Evolutionary conservation across 2,888 invertebrate genomes (phyloP).

Genomic region (Orthosia gracilis): DNA sequence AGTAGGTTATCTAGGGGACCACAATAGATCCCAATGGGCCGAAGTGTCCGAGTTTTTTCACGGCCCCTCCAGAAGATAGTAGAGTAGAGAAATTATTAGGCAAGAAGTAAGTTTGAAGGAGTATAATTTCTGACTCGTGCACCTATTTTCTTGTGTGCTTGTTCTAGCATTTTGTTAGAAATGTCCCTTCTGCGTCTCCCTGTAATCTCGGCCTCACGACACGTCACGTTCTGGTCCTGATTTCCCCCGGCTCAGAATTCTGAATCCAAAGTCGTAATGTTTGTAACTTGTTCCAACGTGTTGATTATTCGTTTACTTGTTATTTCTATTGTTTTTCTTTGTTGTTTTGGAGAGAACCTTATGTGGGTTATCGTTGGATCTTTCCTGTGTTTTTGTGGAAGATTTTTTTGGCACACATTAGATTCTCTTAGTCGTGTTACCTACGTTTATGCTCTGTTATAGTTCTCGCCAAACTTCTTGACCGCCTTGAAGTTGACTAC

Average conservation of each 20-base stretch:
- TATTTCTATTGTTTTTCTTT: conserved; percentile 51
- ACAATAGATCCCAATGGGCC: no score
- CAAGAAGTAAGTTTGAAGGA: not conserved
- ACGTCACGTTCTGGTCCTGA: conserved; percentile 58
- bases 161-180: not conserved
- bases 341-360: conserved; percentile 13
- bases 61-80: no score
- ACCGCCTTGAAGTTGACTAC: no score
- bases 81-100: no score
- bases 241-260: conserved; percentile 65
- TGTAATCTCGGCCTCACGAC: conserved; percentile 17
- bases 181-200: conserved; percentile 27
- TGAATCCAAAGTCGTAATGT: conserved; percentile 66
- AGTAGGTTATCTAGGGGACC: no score
- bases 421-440: not conserved
- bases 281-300: conserved; percentile 57
- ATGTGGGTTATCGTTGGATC: not conserved
- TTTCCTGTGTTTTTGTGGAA: not conserved
- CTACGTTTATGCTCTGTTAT: not conserved
- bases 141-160: not conserved
- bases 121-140: not conserved
- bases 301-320: conserved; percentile 61
- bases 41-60: no score
- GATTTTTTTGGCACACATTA: not conserved
- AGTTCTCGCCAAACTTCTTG: no score